phyloP scores from a whole-genome alignment of 1,140 invertebrate genomes.

The Tetranychus urticae region DNA sequence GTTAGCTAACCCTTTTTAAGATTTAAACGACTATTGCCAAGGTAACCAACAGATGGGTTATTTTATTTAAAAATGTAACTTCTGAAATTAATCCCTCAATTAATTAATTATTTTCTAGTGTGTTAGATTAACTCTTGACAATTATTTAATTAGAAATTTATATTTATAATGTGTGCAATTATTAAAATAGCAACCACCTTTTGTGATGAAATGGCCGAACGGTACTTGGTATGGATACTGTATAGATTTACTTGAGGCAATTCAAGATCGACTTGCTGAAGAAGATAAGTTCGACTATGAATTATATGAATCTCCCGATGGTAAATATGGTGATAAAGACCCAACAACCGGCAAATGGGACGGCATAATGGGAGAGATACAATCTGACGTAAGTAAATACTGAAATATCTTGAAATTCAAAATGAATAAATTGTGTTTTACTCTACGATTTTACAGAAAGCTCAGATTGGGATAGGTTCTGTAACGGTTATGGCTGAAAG shows the following conservation, averaged over 20 bases:
- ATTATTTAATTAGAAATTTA: neutral
- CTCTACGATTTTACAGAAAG: constrained; percentile 25
- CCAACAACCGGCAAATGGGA: constrained; percentile 45
- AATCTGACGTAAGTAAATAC: constrained; percentile 38
- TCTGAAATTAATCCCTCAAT: neutral
- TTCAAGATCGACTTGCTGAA: neutral
- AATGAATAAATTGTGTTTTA: neutral
- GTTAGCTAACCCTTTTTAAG: no score
- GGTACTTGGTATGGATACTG: constrained; percentile 57
- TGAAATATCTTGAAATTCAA: neutral
- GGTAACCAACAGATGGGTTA: no score
- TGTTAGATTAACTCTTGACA: neutral
- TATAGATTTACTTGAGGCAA: constrained; percentile 63
- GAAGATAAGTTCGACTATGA: constrained; percentile 1
- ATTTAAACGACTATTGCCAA: no score
- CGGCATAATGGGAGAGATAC: constrained; percentile 69
- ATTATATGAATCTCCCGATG: constrained; percentile 25
- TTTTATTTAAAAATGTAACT: no score
- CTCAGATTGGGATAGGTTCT: constrained; percentile 65
- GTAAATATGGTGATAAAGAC: constrained; percentile 48
- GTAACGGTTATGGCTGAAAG: constrained; percentile 80
- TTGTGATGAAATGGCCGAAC: constrained; percentile 11
- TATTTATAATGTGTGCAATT: neutral
- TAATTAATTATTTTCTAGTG: neutral
- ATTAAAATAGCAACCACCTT: constrained; percentile 15